A percentile compares a stretch with the other conserved stretches of the same genome.
Conservation (phyloP, 2,797 vertebrate species). For the Rhinoraja longicauda region DNA sequence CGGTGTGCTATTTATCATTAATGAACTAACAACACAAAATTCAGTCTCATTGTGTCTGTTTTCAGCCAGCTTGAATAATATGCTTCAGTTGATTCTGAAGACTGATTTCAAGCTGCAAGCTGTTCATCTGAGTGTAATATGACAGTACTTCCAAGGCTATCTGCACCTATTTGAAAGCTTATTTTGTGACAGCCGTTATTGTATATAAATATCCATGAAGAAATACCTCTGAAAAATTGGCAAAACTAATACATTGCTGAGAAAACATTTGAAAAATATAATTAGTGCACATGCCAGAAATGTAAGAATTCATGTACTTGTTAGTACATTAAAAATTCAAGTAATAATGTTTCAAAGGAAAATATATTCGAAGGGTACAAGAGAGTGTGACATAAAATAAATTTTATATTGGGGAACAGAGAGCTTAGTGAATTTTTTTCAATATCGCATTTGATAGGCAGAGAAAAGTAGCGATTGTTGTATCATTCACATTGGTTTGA, state of each 20-base stretch:
- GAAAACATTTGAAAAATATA: neutral
- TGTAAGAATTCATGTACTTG: neutral
- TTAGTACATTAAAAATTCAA: neutral
- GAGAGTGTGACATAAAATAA: neutral
- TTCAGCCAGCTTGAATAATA: constrained; percentile 35
- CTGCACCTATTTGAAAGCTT: constrained; percentile 13
- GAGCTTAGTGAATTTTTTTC: neutral
- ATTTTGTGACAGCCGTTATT: constrained; percentile 15
- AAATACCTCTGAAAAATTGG: neutral
- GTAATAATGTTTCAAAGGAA: neutral
- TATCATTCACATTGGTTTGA: neutral
- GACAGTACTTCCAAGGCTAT: neutral
- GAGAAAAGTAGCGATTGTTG: neutral
- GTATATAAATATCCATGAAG: neutral
- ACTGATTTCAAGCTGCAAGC: constrained; percentile 37
- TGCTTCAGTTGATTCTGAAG: constrained; percentile 29
- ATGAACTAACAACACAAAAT: constrained; percentile 35
- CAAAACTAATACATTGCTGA: neutral
- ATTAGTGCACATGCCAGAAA: neutral
- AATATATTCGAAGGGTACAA: neutral
- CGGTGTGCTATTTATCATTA: constrained; percentile 31
- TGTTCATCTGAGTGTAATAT: constrained; percentile 4
- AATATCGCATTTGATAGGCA: neutral
- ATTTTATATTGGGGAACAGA: neutral
- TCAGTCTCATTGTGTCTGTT: constrained; percentile 29